Evolutionary conservation across 37 sponge, comb jelly and placozoan genomes (phyloP), one percentile per base, ranked within the genome.

Genomic region (Chondrilla cf. caribensis): DNA sequence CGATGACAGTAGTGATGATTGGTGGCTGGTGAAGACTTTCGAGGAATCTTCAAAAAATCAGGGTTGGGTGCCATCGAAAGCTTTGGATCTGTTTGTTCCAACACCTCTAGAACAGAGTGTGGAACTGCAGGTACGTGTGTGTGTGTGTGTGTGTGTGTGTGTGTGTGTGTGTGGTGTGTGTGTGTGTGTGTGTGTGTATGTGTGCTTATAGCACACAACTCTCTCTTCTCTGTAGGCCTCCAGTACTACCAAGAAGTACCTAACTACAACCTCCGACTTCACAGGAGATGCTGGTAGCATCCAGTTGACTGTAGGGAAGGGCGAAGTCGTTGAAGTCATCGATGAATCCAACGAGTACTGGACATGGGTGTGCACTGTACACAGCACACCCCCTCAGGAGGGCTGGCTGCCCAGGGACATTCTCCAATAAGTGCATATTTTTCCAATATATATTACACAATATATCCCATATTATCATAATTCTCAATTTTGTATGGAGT

Each of bases 1-100:
- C 36, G 93, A 92, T 60, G 65, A 71, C 29, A 79, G 60, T 39
- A 73, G 86, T 3, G 68, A 75, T 21, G 93, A 92, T 84, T 92
- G 93, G 93, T 92, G 93, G 93, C 78, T 92, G 28, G 89, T 86
- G 28, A 21, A 33, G 5, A 92, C 93, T 41, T 44, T 86, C 1
- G 51, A 47, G 6, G 51, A 47, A 47, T 41, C 86, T 0, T 78
- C 78, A 3, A 58, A 25, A 18, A 15, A 24, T 2, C 83, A 91
- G 70, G 91, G 91, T 6, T 91, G 91, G 91, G 87, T 87, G 8
- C 84, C 82, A 21, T 33, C 71, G 29, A 29, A 35, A 57, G 29
- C 55, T 15, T 59, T 89, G 0, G 66, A 57, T 47, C 89, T 75
- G 9, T 47, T 47, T 47, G 51, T 47, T 6, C 11, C 51, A 14